A percentile compares a stretch with the other conserved stretches of the same genome.
phyloP scores from a whole-genome alignment of 2,797 vertebrate species.

The Diglossa cyanea region DNA sequence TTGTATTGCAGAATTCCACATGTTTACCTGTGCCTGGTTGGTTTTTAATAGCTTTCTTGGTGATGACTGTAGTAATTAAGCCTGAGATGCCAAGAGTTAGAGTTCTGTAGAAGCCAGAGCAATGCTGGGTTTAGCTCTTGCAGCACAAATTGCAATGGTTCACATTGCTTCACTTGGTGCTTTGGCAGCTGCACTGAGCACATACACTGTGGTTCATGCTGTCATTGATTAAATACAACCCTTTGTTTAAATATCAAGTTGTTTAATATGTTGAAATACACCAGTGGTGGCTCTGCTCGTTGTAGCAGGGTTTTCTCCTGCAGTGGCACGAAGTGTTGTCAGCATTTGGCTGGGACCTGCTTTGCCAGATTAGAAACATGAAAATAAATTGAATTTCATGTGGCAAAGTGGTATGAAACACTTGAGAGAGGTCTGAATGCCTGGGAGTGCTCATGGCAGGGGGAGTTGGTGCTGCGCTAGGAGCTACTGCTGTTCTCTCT shows the following conservation, averaged over 20 bases:
- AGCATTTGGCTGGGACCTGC: not conserved
- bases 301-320: not conserved
- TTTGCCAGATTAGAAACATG: not conserved
- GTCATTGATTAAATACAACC: not conserved
- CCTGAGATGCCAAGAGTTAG: not conserved
- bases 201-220: not conserved
- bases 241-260: not conserved
- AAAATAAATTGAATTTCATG: not conserved
- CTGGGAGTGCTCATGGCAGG: rapidly evolving
- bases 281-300: not conserved
- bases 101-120: not conserved
- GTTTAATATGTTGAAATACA: not conserved
- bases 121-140: not conserved
- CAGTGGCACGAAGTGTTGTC: rapidly evolving
- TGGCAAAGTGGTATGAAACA: rapidly evolving
- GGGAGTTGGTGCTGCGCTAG: not conserved
- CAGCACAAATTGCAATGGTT: not conserved
- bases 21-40: not conserved
- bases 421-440: rapidly evolving
- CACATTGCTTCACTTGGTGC: not conserved
- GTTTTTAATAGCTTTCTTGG: not conserved
- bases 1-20: not conserved
- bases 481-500: not conserved
- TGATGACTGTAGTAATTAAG: not conserved
- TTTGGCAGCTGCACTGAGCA: not conserved